These are phyloP conservation scores for Lamprologus tigripictilis DNA, from an alignment of 2,113 vertebrate genomes.

Conservation along the genomic window DNA sequence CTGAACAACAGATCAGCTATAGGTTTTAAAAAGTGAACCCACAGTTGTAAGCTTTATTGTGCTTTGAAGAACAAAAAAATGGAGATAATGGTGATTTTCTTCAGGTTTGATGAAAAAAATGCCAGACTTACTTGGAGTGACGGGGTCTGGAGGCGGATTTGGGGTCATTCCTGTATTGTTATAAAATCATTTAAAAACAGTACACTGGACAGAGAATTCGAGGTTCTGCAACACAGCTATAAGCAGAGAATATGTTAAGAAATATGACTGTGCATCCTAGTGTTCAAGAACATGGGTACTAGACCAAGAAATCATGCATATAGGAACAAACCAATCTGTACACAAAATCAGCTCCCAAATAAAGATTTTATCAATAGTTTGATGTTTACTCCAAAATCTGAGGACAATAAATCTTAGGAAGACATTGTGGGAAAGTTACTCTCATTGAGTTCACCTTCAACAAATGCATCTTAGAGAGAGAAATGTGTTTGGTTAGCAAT, in stretches of 20 bases:
- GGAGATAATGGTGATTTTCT: neutral
- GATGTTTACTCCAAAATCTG: neutral
- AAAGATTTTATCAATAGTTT: neutral
- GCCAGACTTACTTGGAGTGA: neutral
- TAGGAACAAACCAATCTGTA: neutral
- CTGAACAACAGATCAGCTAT: neutral
- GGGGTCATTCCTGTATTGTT: slow-evolving; percentile 71
- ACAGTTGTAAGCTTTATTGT: neutral
- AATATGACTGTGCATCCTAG: neutral
- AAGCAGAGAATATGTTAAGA: neutral
- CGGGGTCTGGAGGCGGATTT: slow-evolving; percentile 70
- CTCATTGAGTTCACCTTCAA: neutral
- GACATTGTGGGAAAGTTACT: neutral
- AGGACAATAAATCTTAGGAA: neutral
- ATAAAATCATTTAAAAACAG: neutral
- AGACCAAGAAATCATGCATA: neutral
- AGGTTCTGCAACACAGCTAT: neutral
- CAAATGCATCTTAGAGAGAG: neutral
- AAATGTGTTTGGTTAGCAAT: neutral
- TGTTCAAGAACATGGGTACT: too few relatives aligned
- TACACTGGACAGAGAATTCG: neutral
- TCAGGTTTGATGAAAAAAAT: neutral
- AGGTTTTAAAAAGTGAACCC: neutral
- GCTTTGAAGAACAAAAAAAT: neutral
- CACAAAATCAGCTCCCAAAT: neutral